Percentiles rank a stretch among this genome's conserved stretches.
Conservation (phyloP, 1,140 invertebrate species). For the Ctenoplectra terminalis region DNA sequence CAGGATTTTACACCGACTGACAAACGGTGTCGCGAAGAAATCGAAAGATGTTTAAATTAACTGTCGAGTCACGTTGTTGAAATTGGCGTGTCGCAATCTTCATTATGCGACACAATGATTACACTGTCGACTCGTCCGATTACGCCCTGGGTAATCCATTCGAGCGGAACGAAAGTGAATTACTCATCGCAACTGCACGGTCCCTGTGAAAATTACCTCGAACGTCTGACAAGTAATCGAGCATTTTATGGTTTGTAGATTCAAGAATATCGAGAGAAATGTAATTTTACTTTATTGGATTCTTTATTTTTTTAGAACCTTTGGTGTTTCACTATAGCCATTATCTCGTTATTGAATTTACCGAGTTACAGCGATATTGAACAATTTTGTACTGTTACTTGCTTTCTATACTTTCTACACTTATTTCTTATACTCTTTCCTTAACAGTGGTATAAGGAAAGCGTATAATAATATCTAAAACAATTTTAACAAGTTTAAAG, state of each 20-base stretch:
- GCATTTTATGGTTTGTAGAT: background rate
- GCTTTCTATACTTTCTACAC: no score
- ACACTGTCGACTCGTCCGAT: conserved; percentile 28
- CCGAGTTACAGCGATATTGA: no score
- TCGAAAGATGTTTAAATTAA: conserved; percentile 51
- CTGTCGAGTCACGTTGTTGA: conserved; percentile 29
- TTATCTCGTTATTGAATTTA: no score
- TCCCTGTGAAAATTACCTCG: background rate
- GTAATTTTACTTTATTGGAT: background rate
- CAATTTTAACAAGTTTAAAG: no score
- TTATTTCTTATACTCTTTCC: no score
- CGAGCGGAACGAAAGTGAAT: conserved; percentile 1
- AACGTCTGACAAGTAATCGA: no score
- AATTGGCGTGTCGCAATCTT: conserved; percentile 10
- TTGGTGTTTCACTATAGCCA: no score
- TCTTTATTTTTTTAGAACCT: no score
- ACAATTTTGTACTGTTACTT: no score
- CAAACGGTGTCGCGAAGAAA: conserved; percentile 17
- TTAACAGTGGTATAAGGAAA: no score
- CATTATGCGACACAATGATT: conserved; percentile 24
- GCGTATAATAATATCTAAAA: no score
- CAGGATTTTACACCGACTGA: conserved; percentile 33
- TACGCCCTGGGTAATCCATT: conserved; percentile 8
- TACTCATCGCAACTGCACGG: no score
- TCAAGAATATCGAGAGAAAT: background rate